Evolutionary conservation across 2,113 vertebrate species (phyloP).

Genomic region (Ctenodactylus gundi): DNA sequence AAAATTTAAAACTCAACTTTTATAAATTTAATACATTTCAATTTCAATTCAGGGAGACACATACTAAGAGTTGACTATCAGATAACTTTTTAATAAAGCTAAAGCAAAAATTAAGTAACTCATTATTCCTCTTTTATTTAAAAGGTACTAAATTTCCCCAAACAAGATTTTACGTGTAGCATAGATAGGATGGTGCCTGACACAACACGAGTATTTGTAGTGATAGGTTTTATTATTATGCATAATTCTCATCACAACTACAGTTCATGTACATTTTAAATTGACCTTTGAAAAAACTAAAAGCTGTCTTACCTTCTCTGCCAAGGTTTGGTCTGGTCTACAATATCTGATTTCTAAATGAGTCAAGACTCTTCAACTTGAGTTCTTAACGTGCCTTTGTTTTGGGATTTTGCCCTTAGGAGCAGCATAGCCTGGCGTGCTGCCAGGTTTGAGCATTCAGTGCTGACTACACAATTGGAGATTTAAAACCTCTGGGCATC

Average conservation of each 20-base stretch:
- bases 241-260: not conserved
- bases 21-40: not conserved
- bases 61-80: not conserved
- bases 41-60: not conserved
- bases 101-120: conserved; percentile 26
- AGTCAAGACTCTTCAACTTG: conserved; percentile 18
- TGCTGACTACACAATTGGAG: conserved; percentile 15
- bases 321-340: not conserved
- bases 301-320: not conserved
- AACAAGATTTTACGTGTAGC: not conserved
- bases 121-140: not conserved
- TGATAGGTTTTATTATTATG: not conserved
- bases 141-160: not conserved
- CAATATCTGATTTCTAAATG: conserved; percentile 53
- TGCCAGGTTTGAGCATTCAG: conserved; percentile 48
- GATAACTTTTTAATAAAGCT: conserved; percentile 2
- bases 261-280: conserved; percentile 16
- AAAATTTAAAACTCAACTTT: not conserved
- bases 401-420: conserved; percentile 17
- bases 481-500: conserved; percentile 66
- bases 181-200: not conserved
- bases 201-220: not conserved
- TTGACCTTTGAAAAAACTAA: not conserved
- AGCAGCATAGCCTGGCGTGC: conserved; percentile 16
- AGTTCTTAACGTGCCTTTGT: conserved; percentile 59